Conservation (phyloP, 1,140 invertebrate species). For the Penaeus japonicus region DNA sequence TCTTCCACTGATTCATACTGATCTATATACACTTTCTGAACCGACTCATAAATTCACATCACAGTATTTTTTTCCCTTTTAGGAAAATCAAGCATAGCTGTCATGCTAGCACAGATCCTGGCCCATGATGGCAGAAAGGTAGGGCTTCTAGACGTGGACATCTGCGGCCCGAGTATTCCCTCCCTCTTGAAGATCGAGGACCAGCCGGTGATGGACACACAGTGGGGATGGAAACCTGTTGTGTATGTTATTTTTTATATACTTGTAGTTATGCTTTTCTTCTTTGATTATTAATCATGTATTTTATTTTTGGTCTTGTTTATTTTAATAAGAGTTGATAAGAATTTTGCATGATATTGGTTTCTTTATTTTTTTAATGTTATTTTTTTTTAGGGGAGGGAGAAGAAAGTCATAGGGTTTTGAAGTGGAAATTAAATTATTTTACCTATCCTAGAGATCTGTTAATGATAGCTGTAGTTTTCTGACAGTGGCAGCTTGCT, state of each 20-base stretch:
- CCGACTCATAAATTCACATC: not conserved
- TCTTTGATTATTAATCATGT: not conserved
- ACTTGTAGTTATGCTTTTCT: not conserved
- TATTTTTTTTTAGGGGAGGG: too few relatives aligned
- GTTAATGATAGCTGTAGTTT: too few relatives aligned
- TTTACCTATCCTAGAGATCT: too few relatives aligned
- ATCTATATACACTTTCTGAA: too few relatives aligned
- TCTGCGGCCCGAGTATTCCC: constrained; percentile 68
- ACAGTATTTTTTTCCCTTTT: constrained; percentile 61
- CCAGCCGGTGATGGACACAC: constrained; percentile 68
- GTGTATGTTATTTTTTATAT: constrained; percentile 60
- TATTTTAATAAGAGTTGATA: not conserved
- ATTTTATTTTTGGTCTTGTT: not conserved
- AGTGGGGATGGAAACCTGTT: constrained; percentile 71
- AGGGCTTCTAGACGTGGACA: constrained; percentile 66
- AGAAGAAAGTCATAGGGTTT: too few relatives aligned
- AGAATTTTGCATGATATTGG: too few relatives aligned
- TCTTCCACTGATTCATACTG: not conserved
- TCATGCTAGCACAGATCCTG: constrained; percentile 18
- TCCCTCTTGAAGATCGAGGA: constrained; percentile 65
- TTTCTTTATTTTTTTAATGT: too few relatives aligned
- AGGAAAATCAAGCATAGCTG: constrained; percentile 51
- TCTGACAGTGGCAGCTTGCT: too few relatives aligned
- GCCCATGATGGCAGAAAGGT: constrained; percentile 59
- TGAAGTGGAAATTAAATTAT: too few relatives aligned